Evolutionary conservation across 2,888 invertebrate species (phyloP).

Genomic region (Coelogynopora nodosa): DNA sequence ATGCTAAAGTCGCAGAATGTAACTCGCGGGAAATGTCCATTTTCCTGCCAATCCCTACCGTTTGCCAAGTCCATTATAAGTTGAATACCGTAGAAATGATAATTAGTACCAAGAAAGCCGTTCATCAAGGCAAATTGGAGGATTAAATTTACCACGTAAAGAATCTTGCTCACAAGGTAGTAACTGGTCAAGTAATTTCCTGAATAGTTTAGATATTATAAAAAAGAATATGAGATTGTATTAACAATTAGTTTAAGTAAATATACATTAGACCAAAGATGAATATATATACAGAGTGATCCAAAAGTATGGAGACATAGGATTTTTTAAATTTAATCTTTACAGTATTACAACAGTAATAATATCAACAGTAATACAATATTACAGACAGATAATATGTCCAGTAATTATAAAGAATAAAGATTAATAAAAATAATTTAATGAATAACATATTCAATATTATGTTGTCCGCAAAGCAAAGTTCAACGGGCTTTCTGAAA

Average conservation of each 20-base stretch:
- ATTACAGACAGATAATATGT: neutral
- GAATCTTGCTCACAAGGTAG: neutral
- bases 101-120: neutral
- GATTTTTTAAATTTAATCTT: neutral
- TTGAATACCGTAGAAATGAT: neutral
- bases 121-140: neutral
- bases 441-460: neutral
- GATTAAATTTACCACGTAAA: neutral
- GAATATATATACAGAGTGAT: neutral
- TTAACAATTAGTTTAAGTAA: too few relatives aligned
- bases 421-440: neutral
- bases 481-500: neutral
- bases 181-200: neutral
- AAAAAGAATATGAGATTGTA: too few relatives aligned
- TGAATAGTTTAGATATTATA: too few relatives aligned
- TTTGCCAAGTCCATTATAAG: neutral
- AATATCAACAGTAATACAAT: neutral
- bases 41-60: neutral
- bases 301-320: neutral
- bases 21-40: neutral
- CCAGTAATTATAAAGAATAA: neutral
- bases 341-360: neutral
- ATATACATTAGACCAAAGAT: too few relatives aligned
- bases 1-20: neutral
- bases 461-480: neutral